Conservation (phyloP, 2,113 vertebrate genomes). For the Hiodon tergisus region DNA sequence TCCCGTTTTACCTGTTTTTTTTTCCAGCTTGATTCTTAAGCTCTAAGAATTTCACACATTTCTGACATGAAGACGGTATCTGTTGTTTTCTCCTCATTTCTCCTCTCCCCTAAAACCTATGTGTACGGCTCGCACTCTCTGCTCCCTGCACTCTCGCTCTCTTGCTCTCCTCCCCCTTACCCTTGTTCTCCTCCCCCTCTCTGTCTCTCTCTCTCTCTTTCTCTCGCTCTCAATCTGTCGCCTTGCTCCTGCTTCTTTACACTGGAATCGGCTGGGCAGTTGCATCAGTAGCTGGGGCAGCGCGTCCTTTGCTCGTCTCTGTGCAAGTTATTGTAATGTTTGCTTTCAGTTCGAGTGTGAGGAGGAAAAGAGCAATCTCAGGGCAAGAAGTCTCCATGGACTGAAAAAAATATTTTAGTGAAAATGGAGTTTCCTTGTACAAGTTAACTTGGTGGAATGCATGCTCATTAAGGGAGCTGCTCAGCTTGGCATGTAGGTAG, state of each 20-base stretch:
- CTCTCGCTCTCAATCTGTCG: background rate
- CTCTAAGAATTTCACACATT: background rate
- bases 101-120: conserved; percentile 24
- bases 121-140: background rate
- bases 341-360: background rate
- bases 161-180: conserved; percentile 11
- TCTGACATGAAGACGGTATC: background rate
- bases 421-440: background rate
- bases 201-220: conserved; percentile 23
- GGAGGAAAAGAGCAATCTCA: background rate
- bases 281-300: background rate
- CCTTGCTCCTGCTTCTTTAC: conserved; percentile 25
- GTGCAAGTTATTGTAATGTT: too few species aligned
- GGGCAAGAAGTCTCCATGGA: background rate
- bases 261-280: background rate
- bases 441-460: conserved; percentile 2
- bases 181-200: conserved; percentile 22
- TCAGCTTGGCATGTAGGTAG: conserved; percentile 23
- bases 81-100: conserved; percentile 40
- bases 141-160: conserved; percentile 2
- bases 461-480: conserved; percentile 10
- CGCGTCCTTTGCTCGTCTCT: background rate
- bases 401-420: background rate
- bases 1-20: conserved; percentile 2
- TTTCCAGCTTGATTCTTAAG: background rate